Percentiles rank a stretch among this genome's conserved stretches.
phyloP scores from a whole-genome alignment of 1,140 invertebrate species.

The Ostrea edulis region DNA sequence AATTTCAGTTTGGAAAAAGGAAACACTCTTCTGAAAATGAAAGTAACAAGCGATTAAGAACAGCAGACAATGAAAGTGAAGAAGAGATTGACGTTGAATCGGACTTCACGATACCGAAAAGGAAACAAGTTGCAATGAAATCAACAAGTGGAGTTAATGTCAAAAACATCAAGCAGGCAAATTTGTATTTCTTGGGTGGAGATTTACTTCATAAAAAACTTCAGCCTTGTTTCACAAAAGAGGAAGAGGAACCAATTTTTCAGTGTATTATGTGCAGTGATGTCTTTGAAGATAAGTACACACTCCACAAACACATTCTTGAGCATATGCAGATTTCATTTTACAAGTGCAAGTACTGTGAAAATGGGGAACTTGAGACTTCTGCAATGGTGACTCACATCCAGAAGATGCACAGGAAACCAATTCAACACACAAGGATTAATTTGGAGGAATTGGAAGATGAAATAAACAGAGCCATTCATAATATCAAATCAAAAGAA shows the following conservation, averaged over 20 bases:
- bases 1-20: conserved; percentile 44
- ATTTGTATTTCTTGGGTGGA: conserved; percentile 51
- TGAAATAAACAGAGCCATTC: conserved; percentile 57
- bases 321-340: conserved; percentile 56
- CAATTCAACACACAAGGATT: conserved; percentile 51
- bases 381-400: conserved; percentile 52
- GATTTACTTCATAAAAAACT: conserved; percentile 55
- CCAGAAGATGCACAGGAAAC: conserved; percentile 50
- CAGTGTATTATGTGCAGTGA: conserved; percentile 50
- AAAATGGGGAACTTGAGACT: conserved; percentile 50
- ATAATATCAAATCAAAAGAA: conserved; percentile 53
- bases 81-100: neutral
- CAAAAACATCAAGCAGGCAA: neutral
- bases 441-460: conserved; percentile 45
- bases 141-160: neutral
- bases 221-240: conserved; percentile 50
- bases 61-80: neutral
- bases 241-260: conserved; percentile 42
- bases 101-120: neutral
- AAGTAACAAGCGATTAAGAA: conserved; percentile 15
- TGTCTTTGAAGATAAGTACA: conserved; percentile 48
- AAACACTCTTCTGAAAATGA: conserved; percentile 18
- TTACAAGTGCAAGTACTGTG: conserved; percentile 56
- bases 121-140: conserved; percentile 48
- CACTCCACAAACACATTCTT: conserved; percentile 52